Percentiles rank a stretch among this genome's conserved stretches.
Evolutionary conservation across 2,888 invertebrate species (phyloP).

Genomic region (Meloe dianella): DNA sequence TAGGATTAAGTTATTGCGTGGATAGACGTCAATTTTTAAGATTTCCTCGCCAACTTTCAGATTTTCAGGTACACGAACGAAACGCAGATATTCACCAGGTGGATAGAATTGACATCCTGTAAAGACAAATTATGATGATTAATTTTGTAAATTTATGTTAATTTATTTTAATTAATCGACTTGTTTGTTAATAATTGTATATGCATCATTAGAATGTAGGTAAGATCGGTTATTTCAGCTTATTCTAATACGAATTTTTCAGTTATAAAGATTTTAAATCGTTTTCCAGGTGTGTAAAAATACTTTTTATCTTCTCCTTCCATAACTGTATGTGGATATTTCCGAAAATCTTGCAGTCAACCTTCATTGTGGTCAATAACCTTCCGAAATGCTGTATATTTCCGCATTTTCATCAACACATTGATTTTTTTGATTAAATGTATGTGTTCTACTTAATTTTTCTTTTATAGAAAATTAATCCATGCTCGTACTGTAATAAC

Average conservation of each 20-base stretch:
- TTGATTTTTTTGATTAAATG: no score
- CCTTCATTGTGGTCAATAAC: not conserved
- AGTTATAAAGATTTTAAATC: no score
- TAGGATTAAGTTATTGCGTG: conserved; percentile 74
- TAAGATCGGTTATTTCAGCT: not conserved
- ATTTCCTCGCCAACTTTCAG: conserved; percentile 79
- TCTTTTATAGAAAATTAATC: not conserved
- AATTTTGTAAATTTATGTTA: no score
- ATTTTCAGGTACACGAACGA: conserved; percentile 85
- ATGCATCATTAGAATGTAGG: not conserved
- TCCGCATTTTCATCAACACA: no score
- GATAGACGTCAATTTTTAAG: conserved; percentile 81
- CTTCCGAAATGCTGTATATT: no score
- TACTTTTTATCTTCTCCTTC: not conserved
- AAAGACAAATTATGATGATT: no score
- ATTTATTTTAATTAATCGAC: not conserved
- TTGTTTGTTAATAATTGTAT: not conserved
- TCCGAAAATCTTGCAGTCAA: not conserved
- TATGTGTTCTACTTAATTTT: no score
- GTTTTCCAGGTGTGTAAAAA: no score
- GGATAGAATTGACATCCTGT: conserved; percentile 86
- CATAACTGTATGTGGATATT: not conserved
- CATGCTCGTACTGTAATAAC: not conserved
- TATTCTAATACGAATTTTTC: not conserved
- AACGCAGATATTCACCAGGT: conserved; percentile 80